These are phyloP conservation scores for Prosapia bicincta DNA, from an alignment of 2,888 invertebrate genomes.

Conservation along the genomic window DNA sequence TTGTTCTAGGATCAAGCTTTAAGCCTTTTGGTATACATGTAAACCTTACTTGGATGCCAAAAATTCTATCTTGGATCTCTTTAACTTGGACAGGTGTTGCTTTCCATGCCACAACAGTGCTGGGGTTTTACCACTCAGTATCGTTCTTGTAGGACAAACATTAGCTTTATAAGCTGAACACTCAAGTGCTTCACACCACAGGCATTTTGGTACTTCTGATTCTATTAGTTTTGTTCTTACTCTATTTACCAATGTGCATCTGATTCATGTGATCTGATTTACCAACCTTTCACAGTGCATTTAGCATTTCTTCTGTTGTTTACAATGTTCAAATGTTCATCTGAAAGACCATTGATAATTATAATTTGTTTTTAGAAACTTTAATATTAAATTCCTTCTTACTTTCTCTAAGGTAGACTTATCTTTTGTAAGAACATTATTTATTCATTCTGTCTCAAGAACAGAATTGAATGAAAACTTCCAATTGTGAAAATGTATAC, in stretches of 20 bases:
- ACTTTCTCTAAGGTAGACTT: too few relatives aligned
- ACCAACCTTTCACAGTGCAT: too few relatives aligned
- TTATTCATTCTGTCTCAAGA: too few relatives aligned
- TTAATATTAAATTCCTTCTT: too few relatives aligned
- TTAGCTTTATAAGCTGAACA: conserved; percentile 35
- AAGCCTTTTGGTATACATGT: conserved; percentile 17
- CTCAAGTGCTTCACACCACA: conserved; percentile 38
- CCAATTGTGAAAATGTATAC: too few relatives aligned
- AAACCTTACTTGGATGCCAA: conserved; percentile 30
- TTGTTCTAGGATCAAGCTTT: conserved; percentile 23
- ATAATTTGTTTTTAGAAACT: too few relatives aligned
- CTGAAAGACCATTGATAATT: too few relatives aligned
- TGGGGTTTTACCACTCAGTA: conserved; percentile 24
- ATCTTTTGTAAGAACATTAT: too few relatives aligned
- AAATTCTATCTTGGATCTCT: too few relatives aligned
- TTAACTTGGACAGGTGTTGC: conserved; percentile 29
- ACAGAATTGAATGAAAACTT: too few relatives aligned
- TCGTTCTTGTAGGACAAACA: conserved; percentile 32
- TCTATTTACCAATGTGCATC: conserved; percentile 40
- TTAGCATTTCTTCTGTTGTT: too few relatives aligned
- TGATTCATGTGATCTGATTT: conserved; percentile 39
- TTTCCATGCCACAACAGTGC: conserved; percentile 25
- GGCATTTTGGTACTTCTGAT: conserved; percentile 33
- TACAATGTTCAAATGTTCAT: too few relatives aligned
- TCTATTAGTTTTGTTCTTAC: conserved; percentile 38